These are phyloP conservation scores for Merluccius polli DNA, from an alignment of 2,797 vertebrate genomes.

Conservation along the genomic window DNA sequence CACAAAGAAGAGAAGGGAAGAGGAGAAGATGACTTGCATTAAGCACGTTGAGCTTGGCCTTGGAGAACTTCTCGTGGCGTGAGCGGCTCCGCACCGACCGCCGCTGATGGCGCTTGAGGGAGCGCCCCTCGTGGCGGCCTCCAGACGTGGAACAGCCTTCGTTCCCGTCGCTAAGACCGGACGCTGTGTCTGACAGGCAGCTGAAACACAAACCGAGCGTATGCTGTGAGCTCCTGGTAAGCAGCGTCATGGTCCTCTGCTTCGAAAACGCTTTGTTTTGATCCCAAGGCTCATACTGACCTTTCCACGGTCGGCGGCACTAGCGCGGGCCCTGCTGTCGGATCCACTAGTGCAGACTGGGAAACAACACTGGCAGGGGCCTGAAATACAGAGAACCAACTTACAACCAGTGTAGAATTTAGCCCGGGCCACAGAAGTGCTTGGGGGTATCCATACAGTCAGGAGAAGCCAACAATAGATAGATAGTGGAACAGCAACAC, in stretches of 20 bases:
- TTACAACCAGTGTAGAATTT: background rate
- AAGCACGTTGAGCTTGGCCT: conserved; percentile 91
- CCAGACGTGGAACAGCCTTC: conserved; percentile 83
- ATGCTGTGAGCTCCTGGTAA: conserved; percentile 2
- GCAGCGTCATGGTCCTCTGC: background rate
- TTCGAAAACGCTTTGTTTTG: background rate
- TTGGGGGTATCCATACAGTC: background rate
- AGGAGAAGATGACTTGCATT: conserved; percentile 74
- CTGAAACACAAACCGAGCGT: conserved; percentile 58
- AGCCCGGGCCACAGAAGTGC: background rate
- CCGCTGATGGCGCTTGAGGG: conserved; percentile 83
- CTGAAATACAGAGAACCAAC: conserved; percentile 49
- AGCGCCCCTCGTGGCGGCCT: conserved; percentile 85
- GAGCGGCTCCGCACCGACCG: conserved; percentile 94
- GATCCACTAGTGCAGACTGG: conserved; percentile 60
- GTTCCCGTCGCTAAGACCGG: conserved; percentile 91
- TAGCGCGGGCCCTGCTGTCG: conserved; percentile 43
- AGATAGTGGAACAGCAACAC: background rate
- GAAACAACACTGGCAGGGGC: conserved; percentile 44
- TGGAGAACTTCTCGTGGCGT: conserved; percentile 85
- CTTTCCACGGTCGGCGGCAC: conserved; percentile 62
- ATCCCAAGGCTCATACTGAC: conserved; percentile 39
- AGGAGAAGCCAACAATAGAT: background rate
- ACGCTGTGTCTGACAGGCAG: conserved; percentile 86
- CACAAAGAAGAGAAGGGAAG: background rate